Evolutionary conservation across 2,888 invertebrate genomes (phyloP).

Genomic region (Agelastica alni): DNA sequence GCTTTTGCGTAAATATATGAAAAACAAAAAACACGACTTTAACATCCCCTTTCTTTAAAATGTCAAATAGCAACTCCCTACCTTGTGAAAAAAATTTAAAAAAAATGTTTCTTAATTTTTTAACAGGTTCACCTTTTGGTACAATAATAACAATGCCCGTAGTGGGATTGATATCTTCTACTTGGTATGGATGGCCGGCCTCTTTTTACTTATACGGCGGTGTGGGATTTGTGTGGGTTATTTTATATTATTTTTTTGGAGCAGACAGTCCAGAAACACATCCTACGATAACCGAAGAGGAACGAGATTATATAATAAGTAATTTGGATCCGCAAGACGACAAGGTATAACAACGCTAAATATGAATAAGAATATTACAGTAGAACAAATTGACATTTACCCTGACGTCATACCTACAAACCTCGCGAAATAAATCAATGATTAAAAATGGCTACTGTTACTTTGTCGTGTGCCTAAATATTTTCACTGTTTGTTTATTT

Average conservation of each 20-base stretch:
- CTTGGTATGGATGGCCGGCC: slow-evolving; percentile 72
- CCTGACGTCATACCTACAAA: no score
- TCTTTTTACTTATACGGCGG: slow-evolving; percentile 74
- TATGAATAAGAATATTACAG: background rate
- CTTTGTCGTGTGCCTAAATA: no score
- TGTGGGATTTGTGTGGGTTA: slow-evolving; percentile 63
- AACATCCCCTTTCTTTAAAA: background rate
- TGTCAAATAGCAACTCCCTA: no score
- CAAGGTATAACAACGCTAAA: no score
- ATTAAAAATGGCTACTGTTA: no score
- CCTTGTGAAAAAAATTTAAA: no score
- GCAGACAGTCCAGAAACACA: slow-evolving; percentile 66
- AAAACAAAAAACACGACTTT: background rate
- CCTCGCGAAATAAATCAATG: no score
- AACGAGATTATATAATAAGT: slow-evolving; percentile 48
- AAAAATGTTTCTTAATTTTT: slow-evolving; percentile 39
- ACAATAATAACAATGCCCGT: slow-evolving; percentile 72
- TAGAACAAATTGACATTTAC: background rate
- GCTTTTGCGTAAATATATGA: background rate
- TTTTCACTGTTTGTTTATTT: no score
- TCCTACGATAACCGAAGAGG: slow-evolving; percentile 64
- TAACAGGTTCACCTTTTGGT: slow-evolving; percentile 74
- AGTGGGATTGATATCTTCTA: slow-evolving; percentile 71
- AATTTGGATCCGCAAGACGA: background rate
- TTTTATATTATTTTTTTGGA: slow-evolving; percentile 64